Evolutionary conservation across 2,888 invertebrate species (phyloP).

Genomic region (Ectemnius lituratus): DNA sequence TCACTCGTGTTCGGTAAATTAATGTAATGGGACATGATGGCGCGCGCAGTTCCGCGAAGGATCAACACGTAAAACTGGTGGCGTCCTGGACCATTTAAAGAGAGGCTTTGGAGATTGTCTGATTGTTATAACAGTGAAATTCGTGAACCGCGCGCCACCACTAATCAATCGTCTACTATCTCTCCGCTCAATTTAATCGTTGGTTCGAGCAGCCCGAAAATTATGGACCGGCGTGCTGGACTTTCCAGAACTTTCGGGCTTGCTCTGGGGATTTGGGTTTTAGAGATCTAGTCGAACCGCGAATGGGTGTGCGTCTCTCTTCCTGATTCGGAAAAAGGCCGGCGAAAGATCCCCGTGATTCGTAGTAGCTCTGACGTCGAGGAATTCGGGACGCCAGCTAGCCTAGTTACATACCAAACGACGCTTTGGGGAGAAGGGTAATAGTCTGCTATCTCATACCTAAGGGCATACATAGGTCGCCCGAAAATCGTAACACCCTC

Average conservation of each 20-base stretch:
- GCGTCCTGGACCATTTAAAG: not conserved
- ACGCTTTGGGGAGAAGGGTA: slow-evolving; percentile 11
- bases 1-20: slow-evolving; percentile 3
- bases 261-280: not conserved
- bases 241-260: slow-evolving; percentile 49
- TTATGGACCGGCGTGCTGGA: slow-evolving; percentile 30
- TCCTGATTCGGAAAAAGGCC: not conserved
- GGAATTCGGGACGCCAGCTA: slow-evolving; percentile 50
- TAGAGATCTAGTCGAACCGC: not conserved
- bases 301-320: too few species aligned
- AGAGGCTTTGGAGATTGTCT: slow-evolving; percentile 10
- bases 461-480: slow-evolving; percentile 23
- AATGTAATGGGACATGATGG: not conserved
- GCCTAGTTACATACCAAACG: slow-evolving; percentile 35
- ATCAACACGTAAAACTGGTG: slow-evolving; percentile 18
- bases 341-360: slow-evolving; percentile 37
- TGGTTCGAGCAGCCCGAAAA: slow-evolving; percentile 30
- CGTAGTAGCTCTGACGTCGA: slow-evolving; percentile 31
- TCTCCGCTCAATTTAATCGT: not conserved
- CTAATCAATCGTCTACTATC: too few species aligned
- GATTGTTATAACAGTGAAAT: slow-evolving; percentile 22
- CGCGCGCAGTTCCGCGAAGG: slow-evolving; percentile 6
- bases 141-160: slow-evolving; percentile 8
- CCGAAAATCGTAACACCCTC: slow-evolving; percentile 44
- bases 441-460: slow-evolving; percentile 20